phyloP scores from a whole-genome alignment of 2,113 vertebrate species.

The Sebastes schlegelii region DNA sequence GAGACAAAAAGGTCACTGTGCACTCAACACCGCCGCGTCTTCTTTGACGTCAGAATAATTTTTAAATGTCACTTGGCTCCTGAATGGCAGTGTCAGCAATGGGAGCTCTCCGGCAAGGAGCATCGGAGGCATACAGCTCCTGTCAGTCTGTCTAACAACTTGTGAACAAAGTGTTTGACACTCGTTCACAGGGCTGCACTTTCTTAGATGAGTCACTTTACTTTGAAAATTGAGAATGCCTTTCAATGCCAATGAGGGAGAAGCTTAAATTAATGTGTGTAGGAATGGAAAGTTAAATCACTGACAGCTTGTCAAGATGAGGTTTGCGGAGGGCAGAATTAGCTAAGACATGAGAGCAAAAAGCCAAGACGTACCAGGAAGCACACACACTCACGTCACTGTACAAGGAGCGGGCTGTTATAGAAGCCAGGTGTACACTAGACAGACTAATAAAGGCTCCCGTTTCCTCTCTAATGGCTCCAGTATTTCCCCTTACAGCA shows the following conservation, averaged over 20 bases:
- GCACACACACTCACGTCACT: slow-evolving; percentile 29
- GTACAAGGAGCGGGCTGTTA: slow-evolving; percentile 65
- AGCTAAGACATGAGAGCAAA: slow-evolving; percentile 36
- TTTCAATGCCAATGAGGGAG: slow-evolving; percentile 12
- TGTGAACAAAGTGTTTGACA: slow-evolving; percentile 7
- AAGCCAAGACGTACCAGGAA: slow-evolving; percentile 44
- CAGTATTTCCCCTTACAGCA: slow-evolving; percentile 65
- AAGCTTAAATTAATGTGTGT: not conserved
- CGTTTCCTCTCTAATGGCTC: slow-evolving; percentile 76
- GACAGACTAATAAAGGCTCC: slow-evolving; percentile 79
- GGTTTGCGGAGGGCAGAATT: slow-evolving; percentile 34
- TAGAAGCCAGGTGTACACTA: slow-evolving; percentile 79
- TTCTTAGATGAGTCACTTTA: slow-evolving; percentile 36
- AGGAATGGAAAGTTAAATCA: slow-evolving; percentile 38
- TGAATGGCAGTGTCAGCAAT: slow-evolving; percentile 57
- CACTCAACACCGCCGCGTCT: slow-evolving; percentile 26
- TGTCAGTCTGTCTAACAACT: slow-evolving; percentile 27
- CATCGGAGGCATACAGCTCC: slow-evolving; percentile 37
- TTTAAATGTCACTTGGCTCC: slow-evolving; percentile 75
- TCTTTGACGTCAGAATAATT: slow-evolving; percentile 67
- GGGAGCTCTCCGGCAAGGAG: slow-evolving; percentile 33
- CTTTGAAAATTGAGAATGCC: slow-evolving; percentile 42
- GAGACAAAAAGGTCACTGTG: slow-evolving; percentile 69
- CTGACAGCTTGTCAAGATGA: slow-evolving; percentile 38
- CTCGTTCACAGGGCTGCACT: not conserved